Percentiles rank a stretch among this genome's conserved stretches.
These are phyloP conservation scores for Portevinia maculata DNA, from an alignment of 2,888 invertebrate species.

Conservation along the genomic window DNA sequence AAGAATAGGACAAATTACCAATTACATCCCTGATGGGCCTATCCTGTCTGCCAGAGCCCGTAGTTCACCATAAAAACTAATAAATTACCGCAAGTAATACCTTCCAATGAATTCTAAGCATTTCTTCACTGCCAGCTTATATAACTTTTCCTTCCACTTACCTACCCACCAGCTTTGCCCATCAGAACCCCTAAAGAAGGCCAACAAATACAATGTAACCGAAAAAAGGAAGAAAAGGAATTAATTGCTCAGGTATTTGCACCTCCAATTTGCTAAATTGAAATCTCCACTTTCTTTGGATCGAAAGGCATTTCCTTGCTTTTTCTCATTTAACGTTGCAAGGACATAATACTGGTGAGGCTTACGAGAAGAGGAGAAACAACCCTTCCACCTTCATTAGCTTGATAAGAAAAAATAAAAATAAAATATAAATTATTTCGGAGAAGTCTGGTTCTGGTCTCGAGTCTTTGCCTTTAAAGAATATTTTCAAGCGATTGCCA, in stretches of 20 bases:
- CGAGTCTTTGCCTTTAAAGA: no score
- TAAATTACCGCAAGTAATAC: slow-evolving; percentile 56
- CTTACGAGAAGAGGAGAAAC: neutral
- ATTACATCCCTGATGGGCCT: slow-evolving; percentile 45
- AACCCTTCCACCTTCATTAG: slow-evolving; percentile 37
- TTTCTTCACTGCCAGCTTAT: slow-evolving; percentile 34
- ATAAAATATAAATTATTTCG: slow-evolving; percentile 19
- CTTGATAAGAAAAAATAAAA: slow-evolving; percentile 3
- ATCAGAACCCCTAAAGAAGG: neutral
- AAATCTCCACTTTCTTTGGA: slow-evolving; percentile 51
- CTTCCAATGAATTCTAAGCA: slow-evolving; percentile 45
- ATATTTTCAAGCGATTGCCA: slow-evolving; percentile 59
- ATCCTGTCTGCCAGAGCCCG: slow-evolving; percentile 5
- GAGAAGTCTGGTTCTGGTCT: slow-evolving; percentile 35
- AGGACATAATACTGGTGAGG: slow-evolving; percentile 30
- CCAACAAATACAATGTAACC: neutral
- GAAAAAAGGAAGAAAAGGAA: slow-evolving; percentile 57
- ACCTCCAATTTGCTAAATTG: slow-evolving; percentile 68
- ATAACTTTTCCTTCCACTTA: neutral
- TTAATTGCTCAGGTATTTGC: slow-evolving; percentile 71
- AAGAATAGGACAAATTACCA: slow-evolving; percentile 19
- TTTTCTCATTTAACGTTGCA: slow-evolving; percentile 9
- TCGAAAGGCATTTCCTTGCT: slow-evolving; percentile 4
- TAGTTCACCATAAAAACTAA: slow-evolving; percentile 36
- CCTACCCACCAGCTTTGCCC: neutral